These are phyloP conservation scores for Lamprologus sp. DNA, from an alignment of 2,113 vertebrate species.

Conservation along the genomic window DNA sequence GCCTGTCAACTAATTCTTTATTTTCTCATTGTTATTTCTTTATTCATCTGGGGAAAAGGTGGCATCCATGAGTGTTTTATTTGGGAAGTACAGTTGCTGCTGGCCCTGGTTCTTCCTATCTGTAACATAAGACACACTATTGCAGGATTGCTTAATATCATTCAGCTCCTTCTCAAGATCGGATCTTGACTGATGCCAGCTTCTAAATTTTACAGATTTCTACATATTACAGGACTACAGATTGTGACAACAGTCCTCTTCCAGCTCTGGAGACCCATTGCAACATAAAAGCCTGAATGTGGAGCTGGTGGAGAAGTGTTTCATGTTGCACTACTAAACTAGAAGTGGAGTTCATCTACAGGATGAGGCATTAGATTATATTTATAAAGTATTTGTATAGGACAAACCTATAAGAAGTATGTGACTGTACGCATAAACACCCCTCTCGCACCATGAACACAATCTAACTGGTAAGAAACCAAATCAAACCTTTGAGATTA, in stretches of 20 bases:
- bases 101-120: not conserved
- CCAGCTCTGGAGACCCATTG: not conserved
- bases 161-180: not conserved
- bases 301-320: not conserved
- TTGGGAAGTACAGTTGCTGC: not conserved
- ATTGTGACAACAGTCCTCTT: no score
- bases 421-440: not conserved
- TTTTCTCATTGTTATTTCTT: not conserved
- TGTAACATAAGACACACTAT: not conserved
- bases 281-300: not conserved
- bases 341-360: not conserved
- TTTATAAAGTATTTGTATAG: not conserved
- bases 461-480: not conserved
- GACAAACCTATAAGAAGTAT: not conserved
- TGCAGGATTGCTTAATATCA: not conserved
- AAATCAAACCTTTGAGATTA: not conserved
- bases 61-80: not conserved
- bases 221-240: not conserved
- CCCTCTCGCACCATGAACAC: not conserved
- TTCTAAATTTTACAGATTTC: not conserved
- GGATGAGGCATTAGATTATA: not conserved
- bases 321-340: not conserved
- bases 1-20: not conserved
- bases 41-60: not conserved
- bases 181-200: not conserved